These are phyloP conservation scores for Zhuqinia jingwanae DNA, from an alignment of 2,888 invertebrate genomes.

Conservation along the genomic window DNA sequence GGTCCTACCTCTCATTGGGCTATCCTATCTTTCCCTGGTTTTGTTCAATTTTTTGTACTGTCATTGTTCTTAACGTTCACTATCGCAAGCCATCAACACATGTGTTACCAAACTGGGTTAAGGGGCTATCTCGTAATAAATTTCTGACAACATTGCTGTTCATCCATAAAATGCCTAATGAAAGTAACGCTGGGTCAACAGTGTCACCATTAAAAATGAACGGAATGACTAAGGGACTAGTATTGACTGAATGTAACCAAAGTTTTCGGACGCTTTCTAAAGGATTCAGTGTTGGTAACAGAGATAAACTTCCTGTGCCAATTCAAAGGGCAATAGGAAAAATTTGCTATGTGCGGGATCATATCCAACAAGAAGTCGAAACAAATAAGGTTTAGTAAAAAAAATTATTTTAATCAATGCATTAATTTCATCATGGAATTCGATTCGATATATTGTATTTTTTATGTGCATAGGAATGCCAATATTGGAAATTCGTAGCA, in stretches of 20 bases:
- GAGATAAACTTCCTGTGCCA: not conserved
- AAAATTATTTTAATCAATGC: not conserved
- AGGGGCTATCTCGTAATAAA: not conserved
- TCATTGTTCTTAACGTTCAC: conserved; percentile 25
- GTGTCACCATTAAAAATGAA: too few species aligned
- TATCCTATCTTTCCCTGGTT: conserved; percentile 17
- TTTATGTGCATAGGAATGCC: conserved; percentile 14
- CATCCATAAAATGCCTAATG: not conserved
- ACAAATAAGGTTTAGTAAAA: not conserved
- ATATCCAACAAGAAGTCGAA: not conserved
- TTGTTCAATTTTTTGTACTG: conserved; percentile 26
- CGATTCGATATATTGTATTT: not conserved
- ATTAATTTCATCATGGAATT: too few species aligned
- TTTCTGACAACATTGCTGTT: not conserved
- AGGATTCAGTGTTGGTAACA: not conserved
- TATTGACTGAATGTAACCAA: too few species aligned
- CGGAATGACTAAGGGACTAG: not conserved
- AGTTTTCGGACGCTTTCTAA: not conserved
- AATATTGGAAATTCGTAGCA: conserved; percentile 27
- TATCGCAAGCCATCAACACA: conserved; percentile 29
- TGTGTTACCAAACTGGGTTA: not conserved
- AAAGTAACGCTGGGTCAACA: too few species aligned
- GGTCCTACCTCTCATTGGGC: conserved; percentile 13
- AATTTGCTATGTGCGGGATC: conserved; percentile 3
- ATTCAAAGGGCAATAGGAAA: not conserved